phyloP scores from a whole-genome alignment of 2,113 vertebrate species.

The Neogale vison region DNA sequence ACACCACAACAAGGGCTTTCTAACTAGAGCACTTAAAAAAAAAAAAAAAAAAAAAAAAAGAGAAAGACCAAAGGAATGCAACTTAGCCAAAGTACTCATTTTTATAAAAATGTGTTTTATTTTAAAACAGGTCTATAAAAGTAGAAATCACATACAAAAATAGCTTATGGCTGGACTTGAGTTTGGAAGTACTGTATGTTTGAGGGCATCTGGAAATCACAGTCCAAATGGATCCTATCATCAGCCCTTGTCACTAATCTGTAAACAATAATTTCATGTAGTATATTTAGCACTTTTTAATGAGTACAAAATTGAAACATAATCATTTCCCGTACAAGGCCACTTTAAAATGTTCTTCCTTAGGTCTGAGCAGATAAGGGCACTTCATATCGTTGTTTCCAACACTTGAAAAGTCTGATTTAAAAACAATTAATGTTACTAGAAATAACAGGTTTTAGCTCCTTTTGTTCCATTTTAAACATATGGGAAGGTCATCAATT shows the following conservation, averaged over 20 bases:
- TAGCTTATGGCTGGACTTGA: constrained; percentile 69
- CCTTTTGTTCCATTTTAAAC: neutral
- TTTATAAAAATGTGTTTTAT: constrained; percentile 77
- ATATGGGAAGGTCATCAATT: neutral
- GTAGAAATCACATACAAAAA: constrained; percentile 79
- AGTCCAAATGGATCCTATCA: neutral
- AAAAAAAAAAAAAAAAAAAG: neutral
- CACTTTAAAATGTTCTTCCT: constrained; percentile 42
- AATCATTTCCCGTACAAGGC: constrained; percentile 22
- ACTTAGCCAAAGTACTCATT: constrained; percentile 34
- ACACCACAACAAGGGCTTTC: neutral
- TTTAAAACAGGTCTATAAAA: constrained; percentile 78
- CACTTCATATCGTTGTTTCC: constrained; percentile 37
- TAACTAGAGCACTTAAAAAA: neutral
- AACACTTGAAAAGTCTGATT: neutral
- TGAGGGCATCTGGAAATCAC: neutral
- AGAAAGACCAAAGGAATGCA: neutral
- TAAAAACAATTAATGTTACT: neutral
- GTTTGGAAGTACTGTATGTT: constrained; percentile 45
- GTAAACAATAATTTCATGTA: constrained; percentile 80
- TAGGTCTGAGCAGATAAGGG: constrained; percentile 38
- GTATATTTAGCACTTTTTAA: constrained; percentile 59
- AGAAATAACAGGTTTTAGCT: neutral
- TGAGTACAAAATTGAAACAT: constrained; percentile 23
- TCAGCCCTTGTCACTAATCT: constrained; percentile 56